Evolutionary conservation across 2,797 vertebrate genomes (phyloP), one percentile per base, ranked within the genome.

Genomic region (Parambassis ranga): DNA sequence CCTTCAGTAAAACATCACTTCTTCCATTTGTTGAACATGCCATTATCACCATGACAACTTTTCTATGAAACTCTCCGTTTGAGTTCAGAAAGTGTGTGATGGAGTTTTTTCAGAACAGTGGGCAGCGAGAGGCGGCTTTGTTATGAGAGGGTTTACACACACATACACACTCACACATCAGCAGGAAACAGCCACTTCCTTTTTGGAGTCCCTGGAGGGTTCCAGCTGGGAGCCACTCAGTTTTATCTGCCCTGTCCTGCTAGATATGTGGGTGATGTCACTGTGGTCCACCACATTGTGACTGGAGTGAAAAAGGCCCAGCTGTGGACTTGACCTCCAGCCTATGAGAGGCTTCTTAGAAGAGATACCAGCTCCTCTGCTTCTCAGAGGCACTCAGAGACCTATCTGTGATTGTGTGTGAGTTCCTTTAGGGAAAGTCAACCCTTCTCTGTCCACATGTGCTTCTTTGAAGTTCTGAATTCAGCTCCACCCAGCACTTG

Each of bases 181-280:
- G 84, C 83, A 91, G 90, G 91, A 91, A 91, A 81, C 88, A 87
- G 89, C 80, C 85, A 83, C 86, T 89, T 90, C 89, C 88, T 66
- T 53, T 77, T 62, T 38, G 23, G 20, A 37, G 30, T 81, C 74
- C 73, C 85, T 8, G 3, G 71, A 68, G 84, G 60, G 43, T 8
- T 80, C 74, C 58, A 65, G 57, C 63, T 72, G 73, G 55, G 78
- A 71, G 46, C 52, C 42, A 49, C 47, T 35, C 46, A 57, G 58
- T 53, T 81, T 77, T 77, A 76, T 83, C 73, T 56, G 38, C 51
- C 30, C 51, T 23, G 16, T 42, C 23, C 43, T 47, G 66, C 36
- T 79, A 75, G 43, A 52, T 42, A 23, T 59, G 47, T 50, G 44
- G 47, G 61, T 84, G 81, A 86, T 84, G 81, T 87, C 75, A 85